Conservation (phyloP, 2,113 vertebrate genomes). For the Andinoacara biseriatus region DNA sequence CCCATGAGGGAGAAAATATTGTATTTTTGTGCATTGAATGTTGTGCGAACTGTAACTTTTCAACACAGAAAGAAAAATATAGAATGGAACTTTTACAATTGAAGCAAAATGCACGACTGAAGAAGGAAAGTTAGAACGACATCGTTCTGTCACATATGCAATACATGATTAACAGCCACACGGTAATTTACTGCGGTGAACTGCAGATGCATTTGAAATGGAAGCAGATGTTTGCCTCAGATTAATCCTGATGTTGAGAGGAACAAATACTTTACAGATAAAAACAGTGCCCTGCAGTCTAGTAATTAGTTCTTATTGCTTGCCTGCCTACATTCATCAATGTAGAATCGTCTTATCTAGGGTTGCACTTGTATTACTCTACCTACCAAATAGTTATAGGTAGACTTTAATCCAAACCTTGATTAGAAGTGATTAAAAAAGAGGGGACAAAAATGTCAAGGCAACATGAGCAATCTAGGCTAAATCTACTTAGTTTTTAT, state of each 20-base stretch:
- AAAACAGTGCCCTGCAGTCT: conserved; percentile 7
- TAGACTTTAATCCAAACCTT: background rate
- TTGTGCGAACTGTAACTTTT: conserved; percentile 7
- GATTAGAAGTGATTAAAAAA: background rate
- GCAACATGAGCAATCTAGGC: background rate
- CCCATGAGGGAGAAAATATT: conserved; percentile 30
- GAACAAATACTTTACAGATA: conserved; percentile 31
- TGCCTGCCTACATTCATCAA: conserved; percentile 10
- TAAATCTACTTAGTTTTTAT: conserved; percentile 8
- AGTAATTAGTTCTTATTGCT: conserved; percentile 9
- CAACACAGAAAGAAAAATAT: conserved; percentile 24
- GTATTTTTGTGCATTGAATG: conserved; percentile 17
- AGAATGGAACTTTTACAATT: background rate
- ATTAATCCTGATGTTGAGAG: conserved; percentile 27
- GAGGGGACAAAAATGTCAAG: background rate
- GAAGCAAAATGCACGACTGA: conserved; percentile 16
- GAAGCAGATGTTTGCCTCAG: conserved; percentile 37
- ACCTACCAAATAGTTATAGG: background rate
- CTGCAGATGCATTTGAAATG: background rate
- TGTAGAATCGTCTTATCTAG: conserved; percentile 5
- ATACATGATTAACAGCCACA: conserved; percentile 33
- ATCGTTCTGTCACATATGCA: conserved; percentile 24
- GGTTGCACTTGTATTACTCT: conserved; percentile 5
- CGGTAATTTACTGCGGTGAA: conserved; percentile 19
- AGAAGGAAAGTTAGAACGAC: conserved; percentile 8